A percentile compares a stretch with the other conserved stretches of the same genome.
Evolutionary conservation across 2,888 invertebrate genomes (phyloP).

Genomic region (Mystacides longicornis): DNA sequence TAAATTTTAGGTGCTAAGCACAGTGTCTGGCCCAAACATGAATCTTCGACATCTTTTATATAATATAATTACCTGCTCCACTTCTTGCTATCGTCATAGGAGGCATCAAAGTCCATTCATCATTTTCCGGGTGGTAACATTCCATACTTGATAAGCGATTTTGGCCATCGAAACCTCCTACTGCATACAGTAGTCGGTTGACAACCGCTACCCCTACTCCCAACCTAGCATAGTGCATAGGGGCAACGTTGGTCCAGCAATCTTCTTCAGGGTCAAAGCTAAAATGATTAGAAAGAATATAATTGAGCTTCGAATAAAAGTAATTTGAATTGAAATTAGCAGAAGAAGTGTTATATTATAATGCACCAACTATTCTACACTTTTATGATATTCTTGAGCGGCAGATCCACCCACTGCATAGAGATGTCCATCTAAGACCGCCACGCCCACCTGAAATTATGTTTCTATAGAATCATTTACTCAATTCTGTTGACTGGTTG

Average conservation of each 20-base stretch:
- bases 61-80: conserved; percentile 70
- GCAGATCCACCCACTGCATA: conserved; percentile 91
- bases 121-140: conserved; percentile 90
- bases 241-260: conserved; percentile 67
- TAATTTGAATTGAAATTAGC: neutral
- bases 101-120: conserved; percentile 77
- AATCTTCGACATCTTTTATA: too few species aligned
- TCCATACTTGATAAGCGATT: conserved; percentile 72
- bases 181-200: conserved; percentile 70
- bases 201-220: conserved; percentile 77
- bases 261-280: conserved; percentile 85
- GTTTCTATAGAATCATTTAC: neutral
- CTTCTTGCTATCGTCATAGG: conserved; percentile 73
- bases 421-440: conserved; percentile 86
- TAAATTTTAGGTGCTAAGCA: too few species aligned
- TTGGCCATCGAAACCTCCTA: conserved; percentile 84
- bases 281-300: conserved; percentile 26
- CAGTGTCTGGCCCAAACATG: too few species aligned
- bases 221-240: conserved; percentile 70
- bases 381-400: conserved; percentile 76
- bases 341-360: neutral
- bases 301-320: neutral
- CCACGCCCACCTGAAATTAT: conserved; percentile 63
- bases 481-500: neutral
- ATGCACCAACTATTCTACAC: conserved; percentile 74